Base-by-base conservation (phyloP, 2,113 vertebrate species). In the Riparia riparia region DNA sequence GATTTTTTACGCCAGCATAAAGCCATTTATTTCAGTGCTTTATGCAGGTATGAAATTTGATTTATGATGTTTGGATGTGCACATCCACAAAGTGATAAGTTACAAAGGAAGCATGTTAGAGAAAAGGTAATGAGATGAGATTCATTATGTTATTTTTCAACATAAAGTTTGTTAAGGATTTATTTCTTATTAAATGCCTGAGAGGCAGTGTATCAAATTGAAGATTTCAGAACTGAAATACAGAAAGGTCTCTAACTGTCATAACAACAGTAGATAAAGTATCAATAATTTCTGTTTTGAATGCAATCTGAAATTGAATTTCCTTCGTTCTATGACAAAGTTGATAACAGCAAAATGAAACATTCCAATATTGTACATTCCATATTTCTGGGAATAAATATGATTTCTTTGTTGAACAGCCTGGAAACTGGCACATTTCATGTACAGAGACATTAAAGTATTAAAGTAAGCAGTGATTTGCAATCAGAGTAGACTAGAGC, bases 221-320 rank as follows among this genome's bases (percentile, higher is more conserved):
- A 86, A 96, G 61, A 49, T 80, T 95, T 92, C 37, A 77, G 29
- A 84, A 65, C 56, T 80, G 70, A 95, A 95, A 96, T 70, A 31
- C 11, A 45, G 57, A 60, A 79, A 91, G 26, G 94, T 57, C 22
- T 47, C 76, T 93, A 92, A 53, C 64, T 94, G 82, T 80, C 92
- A 39, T 71, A 90, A 93, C 85, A 94, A 45, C 28, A 96, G 47
- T 49, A 95, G 77, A 50, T 71, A 93, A 92, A 96, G 53, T 85
- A 77, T 86, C 90, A 94, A 90, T 82, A 86, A 79, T 87, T 95
- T 92, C 68, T 92, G 14, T 28, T 97, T 93, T 91, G 89, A 71
- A 81, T 90, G 72, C 82, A 95, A 92, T 93, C 74, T 94, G 81
- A 97, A 97, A 97, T 91, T 90, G 82, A 96, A 96, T 95, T 96